A percentile compares a stretch with the other conserved stretches of the same genome.
Conservation (phyloP, 2,797 vertebrate species). For the Champsocephalus esox region DNA sequence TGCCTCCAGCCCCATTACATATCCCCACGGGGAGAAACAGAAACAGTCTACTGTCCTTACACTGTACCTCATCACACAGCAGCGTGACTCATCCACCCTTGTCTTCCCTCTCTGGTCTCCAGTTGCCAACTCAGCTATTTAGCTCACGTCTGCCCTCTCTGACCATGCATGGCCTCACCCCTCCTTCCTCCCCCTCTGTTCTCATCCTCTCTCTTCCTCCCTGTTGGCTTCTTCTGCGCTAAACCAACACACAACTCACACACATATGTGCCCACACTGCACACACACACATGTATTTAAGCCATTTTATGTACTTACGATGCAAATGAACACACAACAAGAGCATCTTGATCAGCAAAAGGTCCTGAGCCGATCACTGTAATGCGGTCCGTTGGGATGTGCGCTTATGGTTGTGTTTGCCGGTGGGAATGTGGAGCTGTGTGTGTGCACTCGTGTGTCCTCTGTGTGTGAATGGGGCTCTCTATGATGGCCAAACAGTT, state of each 20-base stretch:
- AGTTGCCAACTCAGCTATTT: constrained; percentile 81
- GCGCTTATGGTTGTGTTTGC: constrained; percentile 14
- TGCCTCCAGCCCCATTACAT: constrained; percentile 42
- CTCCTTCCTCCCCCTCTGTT: constrained; percentile 43
- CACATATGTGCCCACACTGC: constrained; percentile 8
- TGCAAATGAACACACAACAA: constrained; percentile 68
- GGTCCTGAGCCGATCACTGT: constrained; percentile 71
- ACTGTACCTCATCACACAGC: constrained; percentile 73
- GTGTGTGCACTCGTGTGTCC: not conserved
- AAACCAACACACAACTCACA: constrained; percentile 17
- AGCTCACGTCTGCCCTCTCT: constrained; percentile 81
- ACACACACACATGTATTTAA: constrained; percentile 36
- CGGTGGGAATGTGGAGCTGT: constrained; percentile 4
- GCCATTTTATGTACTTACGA: constrained; percentile 45
- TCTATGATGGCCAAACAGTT: constrained; percentile 53
- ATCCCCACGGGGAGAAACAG: constrained; percentile 49
- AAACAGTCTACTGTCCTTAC: constrained; percentile 70
- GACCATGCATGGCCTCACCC: constrained; percentile 70
- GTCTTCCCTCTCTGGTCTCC: constrained; percentile 49
- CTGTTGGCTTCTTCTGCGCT: constrained; percentile 25
- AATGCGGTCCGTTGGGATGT: constrained; percentile 77
- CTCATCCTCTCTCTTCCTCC: constrained; percentile 33
- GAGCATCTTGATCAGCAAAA: constrained; percentile 70
- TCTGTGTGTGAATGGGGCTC: constrained; percentile 49
- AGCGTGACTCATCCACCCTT: constrained; percentile 73